Base-by-base conservation (phyloP, 1,140 invertebrate species). In the Mactra quadrangularis region DNA sequence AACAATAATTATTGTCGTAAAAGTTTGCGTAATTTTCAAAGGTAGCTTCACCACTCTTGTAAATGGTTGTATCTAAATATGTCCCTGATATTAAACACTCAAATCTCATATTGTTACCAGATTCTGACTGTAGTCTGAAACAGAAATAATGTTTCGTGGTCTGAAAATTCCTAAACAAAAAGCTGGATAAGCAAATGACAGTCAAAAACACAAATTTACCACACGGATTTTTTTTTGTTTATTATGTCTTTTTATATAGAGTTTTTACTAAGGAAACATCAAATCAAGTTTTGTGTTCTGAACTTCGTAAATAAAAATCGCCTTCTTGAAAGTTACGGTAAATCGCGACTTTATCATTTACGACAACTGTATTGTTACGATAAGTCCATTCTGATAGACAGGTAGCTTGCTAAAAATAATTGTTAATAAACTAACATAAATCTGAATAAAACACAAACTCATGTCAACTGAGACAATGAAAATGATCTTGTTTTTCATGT, bases 1-100 rank as follows among this genome's bases (percentile, higher is more conserved):
- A 70, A 31, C 79, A 82, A 31, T 82, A 82, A 68, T 82, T 82
- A 33, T 60, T 60, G 35, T 82, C 79, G 25, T 66, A 82, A 1
- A n/a, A 19, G 9, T 62, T 41, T 6, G 25, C 7, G 22, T 82
- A 66, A 11, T 41, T 64, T 15, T 74, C 70, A 33, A 82, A 82
- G 19, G 59, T 66, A 11, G 45, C 17, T n/a, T 22, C 25, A 9
- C 79, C 79, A 1, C 19, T 17, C n/a, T 75, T 82, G 47, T 62
- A 41, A n/a, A 52, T 22, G n/a, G 57, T 62, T 33, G 71, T 82
- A 47, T 82, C 79, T 9, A 82, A 38, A 33, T 66, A 82, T 6
- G 79, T 82, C 13, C 79, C 79, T 0, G 79, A 64, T 45, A 82
- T 62, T 15, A 74, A 35, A 27, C 79, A 82, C 25, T 53, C 35